These are phyloP conservation scores for Eubasilissa regina DNA, from an alignment of 1,140 invertebrate species.

Conservation along the genomic window DNA sequence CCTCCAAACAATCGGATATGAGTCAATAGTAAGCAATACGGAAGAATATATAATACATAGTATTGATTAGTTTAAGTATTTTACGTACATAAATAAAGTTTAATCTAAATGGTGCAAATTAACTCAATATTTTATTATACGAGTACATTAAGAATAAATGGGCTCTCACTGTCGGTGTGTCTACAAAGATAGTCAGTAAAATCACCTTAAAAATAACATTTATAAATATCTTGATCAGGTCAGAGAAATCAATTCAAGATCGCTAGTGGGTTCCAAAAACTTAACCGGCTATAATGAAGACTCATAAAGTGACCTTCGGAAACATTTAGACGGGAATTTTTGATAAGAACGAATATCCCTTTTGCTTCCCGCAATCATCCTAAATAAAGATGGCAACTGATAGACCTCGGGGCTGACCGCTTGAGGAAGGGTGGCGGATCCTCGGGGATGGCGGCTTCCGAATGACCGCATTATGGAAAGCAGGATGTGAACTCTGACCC, in stretches of 20 bases:
- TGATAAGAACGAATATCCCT: conserved; percentile 34
- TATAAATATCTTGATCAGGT: conserved; percentile 17
- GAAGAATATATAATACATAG: too few species aligned
- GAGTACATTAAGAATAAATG: too few species aligned
- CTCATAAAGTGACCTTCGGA: conserved; percentile 36
- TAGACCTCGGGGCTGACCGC: not conserved
- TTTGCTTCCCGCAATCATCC: conserved; percentile 40
- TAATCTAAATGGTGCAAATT: too few species aligned
- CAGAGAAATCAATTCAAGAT: conserved; percentile 18
- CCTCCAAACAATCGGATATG: too few species aligned
- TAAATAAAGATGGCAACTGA: conserved; percentile 44
- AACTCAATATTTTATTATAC: too few species aligned
- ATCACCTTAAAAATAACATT: too few species aligned
- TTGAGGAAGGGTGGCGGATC: conserved; percentile 13
- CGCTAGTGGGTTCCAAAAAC: conserved; percentile 1
- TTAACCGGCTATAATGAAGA: conserved; percentile 27
- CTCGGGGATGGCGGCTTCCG: conserved; percentile 7
- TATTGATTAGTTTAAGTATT: too few species aligned
- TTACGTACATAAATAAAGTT: too few species aligned
- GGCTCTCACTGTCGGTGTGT: too few species aligned
- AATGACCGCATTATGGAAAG: conserved; percentile 45
- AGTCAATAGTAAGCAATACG: too few species aligned
- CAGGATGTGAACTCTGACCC: conserved; percentile 16
- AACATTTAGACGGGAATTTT: conserved; percentile 38
- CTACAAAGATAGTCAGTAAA: too few species aligned